phyloP scores from a whole-genome alignment of 37 sponge, comb jelly and placozoan genomes.

The Crambe crambe region DNA sequence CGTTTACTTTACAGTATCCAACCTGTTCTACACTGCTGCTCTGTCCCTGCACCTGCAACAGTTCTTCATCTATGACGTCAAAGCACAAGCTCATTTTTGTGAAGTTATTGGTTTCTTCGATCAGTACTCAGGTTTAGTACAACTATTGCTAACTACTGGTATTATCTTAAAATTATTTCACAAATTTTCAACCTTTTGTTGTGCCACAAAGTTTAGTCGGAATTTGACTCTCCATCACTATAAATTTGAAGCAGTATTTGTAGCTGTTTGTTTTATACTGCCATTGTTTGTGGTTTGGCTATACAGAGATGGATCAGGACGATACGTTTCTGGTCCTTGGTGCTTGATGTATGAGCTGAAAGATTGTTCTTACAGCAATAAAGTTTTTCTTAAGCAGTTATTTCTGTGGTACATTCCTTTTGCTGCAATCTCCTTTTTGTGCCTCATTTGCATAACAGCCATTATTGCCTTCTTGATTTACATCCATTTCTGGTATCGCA shows the following conservation, averaged over 20 bases:
- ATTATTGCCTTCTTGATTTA: background rate
- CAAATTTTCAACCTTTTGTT: background rate
- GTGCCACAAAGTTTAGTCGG: background rate
- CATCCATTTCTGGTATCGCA: background rate
- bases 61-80: background rate
- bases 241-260: background rate
- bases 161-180: background rate
- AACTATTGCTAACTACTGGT: constrained; percentile 2
- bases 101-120: constrained; percentile 10
- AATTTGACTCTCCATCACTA: background rate
- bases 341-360: background rate
- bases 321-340: background rate
- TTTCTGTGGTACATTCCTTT: background rate
- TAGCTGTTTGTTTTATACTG: background rate
- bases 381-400: background rate
- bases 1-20: constrained; percentile 8
- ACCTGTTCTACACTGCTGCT: background rate
- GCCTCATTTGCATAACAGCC: background rate
- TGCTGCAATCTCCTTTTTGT: background rate
- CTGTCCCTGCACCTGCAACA: constrained; percentile 4
- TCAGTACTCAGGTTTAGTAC: constrained; percentile 19
- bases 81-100: background rate
- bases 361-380: background rate
- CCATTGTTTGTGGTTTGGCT: background rate
- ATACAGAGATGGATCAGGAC: background rate